phyloP scores from a whole-genome alignment of 1,140 invertebrate genomes.

The Daktulosphaira vitifoliae region DNA sequence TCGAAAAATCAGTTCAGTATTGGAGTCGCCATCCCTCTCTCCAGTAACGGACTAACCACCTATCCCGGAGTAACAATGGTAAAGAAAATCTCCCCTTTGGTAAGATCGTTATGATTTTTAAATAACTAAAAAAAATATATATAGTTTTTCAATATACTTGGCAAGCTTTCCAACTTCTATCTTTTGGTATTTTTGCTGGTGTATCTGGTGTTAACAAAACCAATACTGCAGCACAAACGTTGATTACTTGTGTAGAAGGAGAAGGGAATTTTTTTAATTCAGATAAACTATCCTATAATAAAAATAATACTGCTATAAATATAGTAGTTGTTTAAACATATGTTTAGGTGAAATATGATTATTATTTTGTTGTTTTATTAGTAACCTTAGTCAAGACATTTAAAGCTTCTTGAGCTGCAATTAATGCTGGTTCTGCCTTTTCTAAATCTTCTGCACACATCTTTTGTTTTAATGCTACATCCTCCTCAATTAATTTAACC shows the following conservation, averaged over 20 bases:
- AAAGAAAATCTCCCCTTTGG: too few relatives aligned
- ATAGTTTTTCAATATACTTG: slow-evolving; percentile 51
- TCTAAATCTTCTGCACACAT: slow-evolving; percentile 82
- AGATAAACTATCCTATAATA: slow-evolving; percentile 66
- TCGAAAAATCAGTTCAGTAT: too few relatives aligned
- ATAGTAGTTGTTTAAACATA: not conserved
- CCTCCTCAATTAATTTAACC: slow-evolving; percentile 78
- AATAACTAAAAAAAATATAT: too few relatives aligned
- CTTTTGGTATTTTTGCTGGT: slow-evolving; percentile 82
- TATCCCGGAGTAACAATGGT: too few relatives aligned
- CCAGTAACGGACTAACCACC: too few relatives aligned
- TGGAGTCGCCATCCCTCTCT: too few relatives aligned
- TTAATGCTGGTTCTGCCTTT: slow-evolving; percentile 81
- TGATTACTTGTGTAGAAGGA: slow-evolving; percentile 70
- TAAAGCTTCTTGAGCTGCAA: slow-evolving; percentile 79
- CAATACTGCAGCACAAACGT: slow-evolving; percentile 77
- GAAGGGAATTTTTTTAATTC: slow-evolving; percentile 89
- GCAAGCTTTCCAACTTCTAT: slow-evolving; percentile 85
- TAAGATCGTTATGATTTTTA: too few relatives aligned
- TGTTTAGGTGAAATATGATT: not conserved
- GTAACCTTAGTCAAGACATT: slow-evolving; percentile 82
- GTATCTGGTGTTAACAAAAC: slow-evolving; percentile 68
- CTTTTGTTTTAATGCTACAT: slow-evolving; percentile 72
- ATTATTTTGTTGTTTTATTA: not conserved
- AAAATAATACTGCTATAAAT: not conserved